Evolutionary conservation across 2,888 invertebrate species (phyloP), one percentile per base, ranked within the genome.

Genomic region (Rhagonycha fulva): DNA sequence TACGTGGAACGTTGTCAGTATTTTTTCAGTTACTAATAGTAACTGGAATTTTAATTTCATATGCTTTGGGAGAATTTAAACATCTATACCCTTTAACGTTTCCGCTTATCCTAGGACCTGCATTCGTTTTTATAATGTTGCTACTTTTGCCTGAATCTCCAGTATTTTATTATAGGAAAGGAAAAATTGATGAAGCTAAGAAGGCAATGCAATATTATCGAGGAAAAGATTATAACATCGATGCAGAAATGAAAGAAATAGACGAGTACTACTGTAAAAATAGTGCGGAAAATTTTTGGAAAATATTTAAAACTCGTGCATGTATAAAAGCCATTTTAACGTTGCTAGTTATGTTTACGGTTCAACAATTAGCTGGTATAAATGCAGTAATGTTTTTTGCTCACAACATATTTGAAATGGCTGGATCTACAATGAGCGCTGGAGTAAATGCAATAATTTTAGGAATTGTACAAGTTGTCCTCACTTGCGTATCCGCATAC

Each of bases 341-440:
- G 75, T 84, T 87, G 61, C 75, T 88, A 12, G 85, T 86, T 2
- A 84, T 91, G 61, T 90, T 90, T 89, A 80, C 89, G 7, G 93
- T 94, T 87, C 95, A 74, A 85, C 95, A 95, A 86, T 91, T 94
- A 84, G 93, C 93, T 74, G 95, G 95, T 75, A 91, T 95, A 81
- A 94, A 95, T 87, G 94, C 94, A 0, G 93, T 95, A 78, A 93
- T 95, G 82, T 94, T 95, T 87, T 94, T 94, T 85, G 92, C 94
- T 0, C 90, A 91, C 75, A 89, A 89, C 70, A 95, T 95, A 82
- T 94, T 95, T 87, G 81, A 89, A 68, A 92, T 92, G 3, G 92
- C 94, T 10, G 93, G 93, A 26, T 92, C 92, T 76, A 86, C 90
- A n/a, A 87, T 94, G 76, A 83, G 89, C 79, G 89, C 93, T 0